phyloP scores from a whole-genome alignment of 2,797 vertebrate genomes.

The Craterocephalus amniculus region DNA sequence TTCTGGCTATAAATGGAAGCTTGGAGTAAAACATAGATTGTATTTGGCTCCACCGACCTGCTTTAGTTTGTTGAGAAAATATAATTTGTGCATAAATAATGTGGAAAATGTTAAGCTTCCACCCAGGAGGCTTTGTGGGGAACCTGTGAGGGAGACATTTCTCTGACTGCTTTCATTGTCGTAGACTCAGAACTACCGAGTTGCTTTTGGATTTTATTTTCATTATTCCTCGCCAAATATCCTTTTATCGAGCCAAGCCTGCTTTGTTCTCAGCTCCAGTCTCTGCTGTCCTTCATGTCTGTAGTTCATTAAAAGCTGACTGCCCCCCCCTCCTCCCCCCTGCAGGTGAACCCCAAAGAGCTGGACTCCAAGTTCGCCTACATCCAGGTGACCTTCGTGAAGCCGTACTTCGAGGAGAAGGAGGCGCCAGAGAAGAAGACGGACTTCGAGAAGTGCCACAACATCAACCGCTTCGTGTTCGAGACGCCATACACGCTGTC shows the following conservation, averaged over 20 bases:
- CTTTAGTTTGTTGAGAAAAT: constrained; percentile 34
- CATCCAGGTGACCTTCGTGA: constrained; percentile 96
- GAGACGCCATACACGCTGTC: constrained; percentile 96
- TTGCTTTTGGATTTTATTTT: constrained; percentile 15
- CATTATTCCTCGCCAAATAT: not conserved
- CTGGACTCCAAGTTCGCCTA: constrained; percentile 93
- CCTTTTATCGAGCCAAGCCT: not conserved
- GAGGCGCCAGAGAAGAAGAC: constrained; percentile 92
- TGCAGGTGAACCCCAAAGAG: constrained; percentile 90
- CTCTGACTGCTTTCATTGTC: constrained; percentile 5
- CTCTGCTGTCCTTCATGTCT: not conserved
- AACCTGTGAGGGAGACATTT: not conserved
- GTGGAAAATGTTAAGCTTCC: constrained; percentile 8
- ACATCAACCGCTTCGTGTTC: constrained; percentile 94
- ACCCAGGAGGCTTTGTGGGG: not conserved
- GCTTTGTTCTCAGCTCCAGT: not conserved
- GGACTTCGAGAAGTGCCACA: constrained; percentile 94
- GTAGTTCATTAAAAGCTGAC: not conserved
- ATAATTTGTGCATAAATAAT: not conserved
- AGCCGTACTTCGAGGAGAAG: constrained; percentile 94
- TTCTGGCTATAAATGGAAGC: not conserved
- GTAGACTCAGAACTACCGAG: not conserved
- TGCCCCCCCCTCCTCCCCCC: not conserved
- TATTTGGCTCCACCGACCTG: not conserved
- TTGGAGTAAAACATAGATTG: too few species aligned